Evolutionary conservation across 2,113 vertebrate genomes (phyloP).

Genomic region (Mionectes macconnelli): DNA sequence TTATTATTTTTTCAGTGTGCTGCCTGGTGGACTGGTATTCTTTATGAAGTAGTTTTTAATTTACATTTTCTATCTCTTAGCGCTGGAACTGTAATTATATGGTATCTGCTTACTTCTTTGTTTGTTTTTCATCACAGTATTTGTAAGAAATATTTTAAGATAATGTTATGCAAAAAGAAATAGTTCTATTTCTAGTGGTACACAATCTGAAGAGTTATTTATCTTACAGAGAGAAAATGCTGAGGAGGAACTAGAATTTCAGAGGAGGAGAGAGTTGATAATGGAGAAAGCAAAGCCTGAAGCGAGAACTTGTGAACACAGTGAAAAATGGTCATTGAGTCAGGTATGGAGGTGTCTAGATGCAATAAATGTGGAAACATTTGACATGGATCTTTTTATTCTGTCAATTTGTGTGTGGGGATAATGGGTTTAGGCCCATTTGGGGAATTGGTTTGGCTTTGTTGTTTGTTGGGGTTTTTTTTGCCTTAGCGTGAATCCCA

Average conservation of each 20-base stretch:
- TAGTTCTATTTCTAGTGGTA: not conserved
- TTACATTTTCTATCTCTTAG: not conserved
- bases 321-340: slow-evolving; percentile 73
- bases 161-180: not conserved
- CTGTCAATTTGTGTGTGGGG: not conserved
- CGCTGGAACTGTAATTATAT: not conserved
- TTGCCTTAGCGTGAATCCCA: not conserved
- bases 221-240: slow-evolving; percentile 66
- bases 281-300: slow-evolving; percentile 75
- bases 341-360: slow-evolving; percentile 59
- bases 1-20: not conserved
- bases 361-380: not conserved
- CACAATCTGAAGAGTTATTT: not conserved
- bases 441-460: not conserved
- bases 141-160: not conserved
- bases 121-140: not conserved
- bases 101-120: not conserved
- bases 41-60: not conserved
- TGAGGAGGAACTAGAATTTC: slow-evolving; percentile 80
- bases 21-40: not conserved
- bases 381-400: not conserved
- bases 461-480: not conserved
- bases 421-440: not conserved
- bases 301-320: slow-evolving; percentile 71
- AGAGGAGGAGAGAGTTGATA: slow-evolving; percentile 79